Base-by-base conservation (phyloP, 30 jellyfish, hydroid and myxozoan species). In the Turritopsis rubra region DNA sequence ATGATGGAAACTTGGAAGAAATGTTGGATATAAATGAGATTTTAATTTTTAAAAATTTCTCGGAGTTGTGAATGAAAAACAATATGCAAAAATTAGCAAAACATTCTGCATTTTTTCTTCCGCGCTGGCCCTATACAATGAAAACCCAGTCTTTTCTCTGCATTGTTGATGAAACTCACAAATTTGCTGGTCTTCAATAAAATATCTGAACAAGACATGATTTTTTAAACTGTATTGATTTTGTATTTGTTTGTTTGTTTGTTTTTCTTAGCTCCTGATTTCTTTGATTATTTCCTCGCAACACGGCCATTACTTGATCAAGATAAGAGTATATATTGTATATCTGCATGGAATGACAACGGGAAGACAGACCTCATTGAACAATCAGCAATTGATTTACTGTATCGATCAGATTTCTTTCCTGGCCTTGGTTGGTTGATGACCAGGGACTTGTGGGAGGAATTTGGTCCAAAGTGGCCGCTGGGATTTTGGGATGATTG, bases 371-470 rank as follows among this genome's bases (percentile, higher is more conserved):
- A 96, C 23, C 82, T 71, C 78, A 93, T 94, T 24, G 82, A 80
- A 72, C 93, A 75, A 86, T 75, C 81, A 28, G 86, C 87, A 4
- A 82, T 66, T 21, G 88, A 86, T 65, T 72, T 79, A 29, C 79
- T 94, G 20, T 94, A 89, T 78, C 91, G 99, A 28, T 84, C 96
- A 16, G 99, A 94, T 54, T 94, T 94, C 85, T 94, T 94, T 87
- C 99, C 99, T 23, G 99, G 99, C 52, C 96, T 94, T 78, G 99
- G 99, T 18, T 94, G 99, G 99, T 71, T 94, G 97, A 74, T 94
- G 71, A 89, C 97, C 9, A 79, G 94, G 70, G 54, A 71, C 1
- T 21, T 94, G 27, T 94, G 99, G 99, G 29, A 89, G n/a, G 99
- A 94, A 68, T 52, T 94, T 25, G 88, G 72, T 70, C 75, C 96